These are phyloP conservation scores for Alexandromys fortis DNA, from an alignment of 2,113 vertebrate genomes.

Conservation along the genomic window DNA sequence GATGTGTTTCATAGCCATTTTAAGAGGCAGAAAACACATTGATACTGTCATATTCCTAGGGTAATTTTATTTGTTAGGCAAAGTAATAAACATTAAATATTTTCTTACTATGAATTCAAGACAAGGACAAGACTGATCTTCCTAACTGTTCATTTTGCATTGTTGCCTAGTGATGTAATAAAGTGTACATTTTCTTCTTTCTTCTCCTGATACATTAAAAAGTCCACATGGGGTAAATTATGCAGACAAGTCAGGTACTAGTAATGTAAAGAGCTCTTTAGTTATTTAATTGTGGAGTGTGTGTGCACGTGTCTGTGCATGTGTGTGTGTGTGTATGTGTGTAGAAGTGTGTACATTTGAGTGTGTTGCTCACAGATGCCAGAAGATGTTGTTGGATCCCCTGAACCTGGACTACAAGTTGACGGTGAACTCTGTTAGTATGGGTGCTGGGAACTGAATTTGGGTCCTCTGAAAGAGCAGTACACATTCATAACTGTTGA, in stretches of 20 bases:
- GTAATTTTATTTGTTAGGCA: not conserved
- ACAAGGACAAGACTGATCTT: not conserved
- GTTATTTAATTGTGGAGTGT: not conserved
- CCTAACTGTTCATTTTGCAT: conserved; percentile 29
- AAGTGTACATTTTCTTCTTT: not conserved
- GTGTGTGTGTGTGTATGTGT: not conserved
- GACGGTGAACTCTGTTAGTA: not conserved
- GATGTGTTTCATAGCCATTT: not conserved
- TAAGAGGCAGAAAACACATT: not conserved
- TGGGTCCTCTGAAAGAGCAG: not conserved
- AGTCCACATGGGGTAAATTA: not conserved
- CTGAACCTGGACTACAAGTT: not conserved
- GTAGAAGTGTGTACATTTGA: not conserved
- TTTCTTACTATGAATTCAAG: not conserved
- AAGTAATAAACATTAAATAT: not conserved
- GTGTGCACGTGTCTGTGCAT: not conserved
- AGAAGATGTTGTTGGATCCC: too few species aligned
- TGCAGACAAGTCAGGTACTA: not conserved
- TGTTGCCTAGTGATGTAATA: not conserved
- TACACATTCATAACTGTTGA: not conserved
- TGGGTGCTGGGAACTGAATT: not conserved
- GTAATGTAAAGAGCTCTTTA: not conserved
- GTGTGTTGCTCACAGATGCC: too few species aligned
- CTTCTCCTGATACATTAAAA: not conserved
- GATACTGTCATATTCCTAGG: not conserved